phyloP scores from a whole-genome alignment of 2,797 vertebrate species.

The Limosa lapponica region DNA sequence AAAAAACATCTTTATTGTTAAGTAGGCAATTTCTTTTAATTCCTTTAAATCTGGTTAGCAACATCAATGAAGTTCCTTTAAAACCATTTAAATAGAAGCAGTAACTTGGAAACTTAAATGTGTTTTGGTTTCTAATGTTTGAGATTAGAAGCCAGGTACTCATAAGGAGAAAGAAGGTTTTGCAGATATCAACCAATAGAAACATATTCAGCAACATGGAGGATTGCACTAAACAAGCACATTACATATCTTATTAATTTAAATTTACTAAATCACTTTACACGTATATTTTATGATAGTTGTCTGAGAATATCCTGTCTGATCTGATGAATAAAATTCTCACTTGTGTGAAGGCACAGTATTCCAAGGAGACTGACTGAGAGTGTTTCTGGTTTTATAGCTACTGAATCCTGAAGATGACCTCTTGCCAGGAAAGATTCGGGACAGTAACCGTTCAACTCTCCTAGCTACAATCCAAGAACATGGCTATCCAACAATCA shows the following conservation, averaged over 20 bases:
- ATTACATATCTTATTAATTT: neutral
- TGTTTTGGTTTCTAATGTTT: neutral
- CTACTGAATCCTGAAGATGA: slow-evolving; percentile 98
- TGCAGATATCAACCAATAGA: neutral
- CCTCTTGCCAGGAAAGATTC: slow-evolving; percentile 96
- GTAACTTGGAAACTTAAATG: neutral
- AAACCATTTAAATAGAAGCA: neutral
- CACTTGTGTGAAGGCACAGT: neutral
- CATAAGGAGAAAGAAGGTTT: neutral
- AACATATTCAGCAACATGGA: neutral
- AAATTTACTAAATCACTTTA: neutral
- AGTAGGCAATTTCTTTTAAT: neutral
- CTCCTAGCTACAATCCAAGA: slow-evolving; percentile 98
- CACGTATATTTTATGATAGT: neutral
- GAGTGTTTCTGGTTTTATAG: slow-evolving; percentile 75
- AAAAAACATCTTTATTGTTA: neutral
- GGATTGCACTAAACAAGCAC: neutral
- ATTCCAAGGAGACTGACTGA: slow-evolving; percentile 44
- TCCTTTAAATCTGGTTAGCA: neutral
- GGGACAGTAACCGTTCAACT: slow-evolving; percentile 97
- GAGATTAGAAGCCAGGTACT: neutral
- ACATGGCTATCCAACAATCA: slow-evolving; percentile 98
- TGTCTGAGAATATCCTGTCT: neutral
- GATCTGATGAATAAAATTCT: neutral
- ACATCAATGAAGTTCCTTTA: neutral